Evolutionary conservation across 2,797 vertebrate species (phyloP).

Genomic region (Holocentrus rufus): DNA sequence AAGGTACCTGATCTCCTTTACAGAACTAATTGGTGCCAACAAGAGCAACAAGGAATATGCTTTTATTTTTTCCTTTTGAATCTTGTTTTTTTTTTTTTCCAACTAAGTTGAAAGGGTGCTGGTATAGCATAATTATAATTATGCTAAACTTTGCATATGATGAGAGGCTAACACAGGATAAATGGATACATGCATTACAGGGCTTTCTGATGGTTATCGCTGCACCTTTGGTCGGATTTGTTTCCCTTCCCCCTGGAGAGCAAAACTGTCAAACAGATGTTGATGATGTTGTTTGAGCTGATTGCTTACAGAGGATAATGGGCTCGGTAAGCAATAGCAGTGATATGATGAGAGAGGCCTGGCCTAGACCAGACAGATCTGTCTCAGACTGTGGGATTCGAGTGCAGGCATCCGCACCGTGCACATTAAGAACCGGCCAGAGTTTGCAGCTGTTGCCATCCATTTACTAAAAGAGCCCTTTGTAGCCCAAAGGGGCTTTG

Average conservation of each 20-base stretch:
- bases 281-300: constrained; percentile 40
- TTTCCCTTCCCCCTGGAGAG: constrained; percentile 47
- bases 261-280: constrained; percentile 60
- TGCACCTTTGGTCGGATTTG: constrained; percentile 17
- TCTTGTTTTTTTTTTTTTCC: not conserved
- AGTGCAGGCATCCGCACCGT: constrained; percentile 76
- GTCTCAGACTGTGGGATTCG: constrained; percentile 72
- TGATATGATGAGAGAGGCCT: constrained; percentile 57
- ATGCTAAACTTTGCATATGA: not conserved
- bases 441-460: constrained; percentile 79
- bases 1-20: not conserved
- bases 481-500: constrained; percentile 75
- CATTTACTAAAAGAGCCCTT: constrained; percentile 78
- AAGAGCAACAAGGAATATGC: not conserved
- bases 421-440: constrained; percentile 74
- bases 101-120: not conserved
- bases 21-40: not conserved
- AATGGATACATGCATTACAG: constrained; percentile 13
- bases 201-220: constrained; percentile 9
- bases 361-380: constrained; percentile 69
- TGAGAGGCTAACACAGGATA: constrained; percentile 9
- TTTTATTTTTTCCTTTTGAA: not conserved
- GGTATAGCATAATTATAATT: not conserved
- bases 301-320: constrained; percentile 61
- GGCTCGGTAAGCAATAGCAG: too few species aligned